phyloP scores from a whole-genome alignment of 2,797 vertebrate species.

The Gephyroberyx darwinii region DNA sequence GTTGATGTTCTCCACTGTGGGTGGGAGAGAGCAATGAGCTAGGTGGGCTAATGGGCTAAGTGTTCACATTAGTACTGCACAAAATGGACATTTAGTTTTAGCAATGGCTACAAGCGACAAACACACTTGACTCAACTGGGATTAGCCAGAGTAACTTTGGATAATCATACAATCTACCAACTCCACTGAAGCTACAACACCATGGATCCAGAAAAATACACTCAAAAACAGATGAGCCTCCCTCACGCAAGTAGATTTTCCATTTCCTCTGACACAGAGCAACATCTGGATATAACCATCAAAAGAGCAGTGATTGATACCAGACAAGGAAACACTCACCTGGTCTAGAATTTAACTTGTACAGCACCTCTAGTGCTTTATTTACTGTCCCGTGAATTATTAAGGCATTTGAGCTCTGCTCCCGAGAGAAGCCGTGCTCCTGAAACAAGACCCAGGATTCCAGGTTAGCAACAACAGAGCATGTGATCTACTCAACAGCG shows the following conservation, averaged over 20 bases:
- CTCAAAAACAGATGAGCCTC: not conserved
- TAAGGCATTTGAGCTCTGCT: conserved; percentile 83
- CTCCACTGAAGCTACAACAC: no score
- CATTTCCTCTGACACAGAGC: not conserved
- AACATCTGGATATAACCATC: not conserved
- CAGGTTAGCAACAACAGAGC: not conserved
- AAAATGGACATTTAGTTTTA: not conserved
- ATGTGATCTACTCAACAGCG: not conserved
- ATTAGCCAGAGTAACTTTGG: not conserved
- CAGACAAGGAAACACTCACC: conserved; percentile 48
- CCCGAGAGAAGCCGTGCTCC: conserved; percentile 76
- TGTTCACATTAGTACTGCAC: not conserved
- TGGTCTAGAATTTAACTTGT: conserved; percentile 58
- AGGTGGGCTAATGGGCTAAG: conserved; percentile 2
- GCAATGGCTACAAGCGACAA: not conserved
- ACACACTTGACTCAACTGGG: not conserved
- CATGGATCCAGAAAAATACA: not conserved
- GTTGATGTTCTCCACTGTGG: conserved; percentile 35
- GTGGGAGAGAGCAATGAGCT: not conserved
- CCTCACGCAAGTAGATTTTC: not conserved
- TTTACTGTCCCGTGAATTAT: conserved; percentile 80
- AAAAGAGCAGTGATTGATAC: not conserved
- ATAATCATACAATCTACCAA: not conserved
- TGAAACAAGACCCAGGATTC: conserved; percentile 47
- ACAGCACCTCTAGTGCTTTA: conserved; percentile 75